A percentile compares a stretch with the other conserved stretches of the same genome.
phyloP scores from a whole-genome alignment of 2,888 invertebrate genomes.

The Maniola hyperantus region DNA sequence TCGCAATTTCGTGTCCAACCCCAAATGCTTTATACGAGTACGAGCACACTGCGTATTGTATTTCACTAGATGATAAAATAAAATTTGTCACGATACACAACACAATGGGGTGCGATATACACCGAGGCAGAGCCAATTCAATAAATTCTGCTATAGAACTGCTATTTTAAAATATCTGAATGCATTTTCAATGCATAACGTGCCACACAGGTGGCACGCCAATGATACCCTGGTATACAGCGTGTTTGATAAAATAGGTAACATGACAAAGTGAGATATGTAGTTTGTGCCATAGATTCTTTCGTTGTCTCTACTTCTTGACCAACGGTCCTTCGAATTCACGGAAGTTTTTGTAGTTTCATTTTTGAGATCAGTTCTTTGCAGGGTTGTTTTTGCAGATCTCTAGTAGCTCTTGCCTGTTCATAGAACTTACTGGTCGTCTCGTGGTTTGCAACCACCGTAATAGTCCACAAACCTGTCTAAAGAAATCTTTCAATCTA shows the following conservation, averaged over 20 bases:
- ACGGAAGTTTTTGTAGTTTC: no score
- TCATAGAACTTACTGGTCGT: not conserved
- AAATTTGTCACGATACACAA: slow-evolving; percentile 62
- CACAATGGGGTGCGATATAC: slow-evolving; percentile 63
- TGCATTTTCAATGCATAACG: slow-evolving; percentile 66
- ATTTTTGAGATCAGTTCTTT: no score
- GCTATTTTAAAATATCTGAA: slow-evolving; percentile 68
- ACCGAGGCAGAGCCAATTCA: slow-evolving; percentile 69
- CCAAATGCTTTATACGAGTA: slow-evolving; percentile 5
- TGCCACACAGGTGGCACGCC: slow-evolving; percentile 36
- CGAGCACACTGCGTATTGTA: slow-evolving; percentile 28
- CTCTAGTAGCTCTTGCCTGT: not conserved
- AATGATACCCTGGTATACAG: not conserved
- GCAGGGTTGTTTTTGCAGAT: no score
- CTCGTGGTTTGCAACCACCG: no score
- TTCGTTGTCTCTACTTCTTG: no score
- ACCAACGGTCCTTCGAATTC: no score
- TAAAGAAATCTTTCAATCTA: slow-evolving; percentile 17
- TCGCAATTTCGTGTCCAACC: slow-evolving; percentile 10
- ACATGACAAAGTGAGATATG: no score
- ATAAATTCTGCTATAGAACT: slow-evolving; percentile 65
- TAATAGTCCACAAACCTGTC: not conserved
- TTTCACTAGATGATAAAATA: slow-evolving; percentile 52
- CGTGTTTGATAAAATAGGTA: no score
- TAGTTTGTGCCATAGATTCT: no score